Percentiles rank a stretch among this genome's conserved stretches.
Evolutionary conservation across 2,113 vertebrate species (phyloP).

Genomic region (Seriola quinqueradiata): DNA sequence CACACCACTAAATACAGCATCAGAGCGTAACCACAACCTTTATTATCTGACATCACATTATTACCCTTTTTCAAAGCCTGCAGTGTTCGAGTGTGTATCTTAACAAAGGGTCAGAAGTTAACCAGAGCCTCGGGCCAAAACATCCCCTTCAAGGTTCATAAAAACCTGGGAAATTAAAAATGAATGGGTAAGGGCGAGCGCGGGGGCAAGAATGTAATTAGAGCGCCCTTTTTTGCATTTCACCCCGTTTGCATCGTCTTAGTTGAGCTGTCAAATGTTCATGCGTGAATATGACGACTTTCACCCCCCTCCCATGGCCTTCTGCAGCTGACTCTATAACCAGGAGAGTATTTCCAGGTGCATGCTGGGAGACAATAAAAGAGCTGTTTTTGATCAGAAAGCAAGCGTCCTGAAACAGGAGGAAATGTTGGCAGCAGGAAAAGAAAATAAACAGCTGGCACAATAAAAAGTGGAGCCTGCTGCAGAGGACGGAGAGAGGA

Average conservation of each 20-base stretch:
- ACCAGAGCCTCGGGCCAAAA: slow-evolving; percentile 13
- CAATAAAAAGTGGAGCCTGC: background rate
- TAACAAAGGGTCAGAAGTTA: slow-evolving; percentile 5
- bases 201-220: slow-evolving; percentile 25
- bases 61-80: background rate
- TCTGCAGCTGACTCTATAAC: background rate
- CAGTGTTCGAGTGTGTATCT: background rate
- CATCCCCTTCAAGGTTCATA: slow-evolving; percentile 42
- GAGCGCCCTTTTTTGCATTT: background rate
- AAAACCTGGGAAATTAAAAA: slow-evolving; percentile 39
- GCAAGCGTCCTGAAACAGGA: background rate
- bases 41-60: slow-evolving; percentile 3
- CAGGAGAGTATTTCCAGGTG: slow-evolving; percentile 9
- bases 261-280: slow-evolving; percentile 23
- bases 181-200: background rate
- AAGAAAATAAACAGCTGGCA: slow-evolving; percentile 8
- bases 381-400: slow-evolving; percentile 18
- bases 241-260: background rate
- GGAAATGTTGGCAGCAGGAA: background rate
- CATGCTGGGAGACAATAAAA: slow-evolving; percentile 23
- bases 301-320: background rate
- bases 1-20: slow-evolving; percentile 12
- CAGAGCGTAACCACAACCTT: slow-evolving; percentile 25
- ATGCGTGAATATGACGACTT: background rate
- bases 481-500: background rate